Base-by-base conservation (phyloP, 2,113 vertebrate genomes). In the Takifugu flavidus region DNA sequence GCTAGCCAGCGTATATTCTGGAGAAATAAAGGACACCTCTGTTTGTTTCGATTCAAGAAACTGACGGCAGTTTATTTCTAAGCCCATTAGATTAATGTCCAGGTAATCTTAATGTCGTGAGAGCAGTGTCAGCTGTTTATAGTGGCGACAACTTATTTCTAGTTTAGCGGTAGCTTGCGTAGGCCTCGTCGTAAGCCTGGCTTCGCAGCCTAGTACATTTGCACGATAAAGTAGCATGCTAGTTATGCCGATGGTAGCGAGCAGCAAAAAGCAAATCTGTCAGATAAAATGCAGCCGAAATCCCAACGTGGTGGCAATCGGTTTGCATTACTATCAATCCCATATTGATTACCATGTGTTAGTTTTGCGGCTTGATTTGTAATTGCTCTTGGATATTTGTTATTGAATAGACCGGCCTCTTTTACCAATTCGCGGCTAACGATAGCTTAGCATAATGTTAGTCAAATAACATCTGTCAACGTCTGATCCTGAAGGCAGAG, bases 401-500 rank as follows among this genome's bases (percentile, higher is more conserved):
- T 53, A 25, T 47, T 25, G 47, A 27, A 29, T 49, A 49, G 57
- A 85, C 77, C 85, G 80, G 85, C 83, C 80, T 85, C 70, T 77
- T 80, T 62, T 65, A 63, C 70, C 63, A 74, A 49, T 44, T 70
- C n/a, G 55, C 44, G 12, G 77, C 82, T 80, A 83, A 66, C 67
- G 72, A 70, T 85, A 85, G 79, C 80, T 68, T 83, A 80, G 71
- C 77, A 29, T 43, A 53, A 51, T 56, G 72, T 70, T 72, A 73
- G 74, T 75, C 72, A 65, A 78, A 75, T 83, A 86, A 83, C 87
- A 86, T 87, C 84, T 88, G 86, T 88, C 82, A 82, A 82, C 58
- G 74, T 82, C 64, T 55, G 65, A 64, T 74, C 78, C 71, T 69
- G 62, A 2, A 75, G 69, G 61, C 52, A 62, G 28, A 66, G 56